phyloP scores from a whole-genome alignment of 2,888 invertebrate species.

The Melangyna quadrimaculata region DNA sequence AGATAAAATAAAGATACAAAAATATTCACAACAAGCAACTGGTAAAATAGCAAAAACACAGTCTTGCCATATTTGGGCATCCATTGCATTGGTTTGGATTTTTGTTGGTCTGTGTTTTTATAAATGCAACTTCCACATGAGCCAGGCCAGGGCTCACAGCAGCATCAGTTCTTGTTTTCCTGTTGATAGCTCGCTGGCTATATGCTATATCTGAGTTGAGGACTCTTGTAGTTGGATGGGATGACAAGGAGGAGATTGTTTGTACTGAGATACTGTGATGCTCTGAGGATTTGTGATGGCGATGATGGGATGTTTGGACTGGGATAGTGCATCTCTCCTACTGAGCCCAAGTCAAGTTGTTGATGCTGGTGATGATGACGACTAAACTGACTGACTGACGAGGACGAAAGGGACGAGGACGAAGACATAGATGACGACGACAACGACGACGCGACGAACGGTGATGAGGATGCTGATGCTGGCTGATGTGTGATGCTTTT shows the following conservation, averaged over 20 bases:
- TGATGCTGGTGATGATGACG: conserved; percentile 6
- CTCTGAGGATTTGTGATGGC: conserved; percentile 27
- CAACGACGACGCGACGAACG: background rate
- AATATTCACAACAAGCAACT: conserved; percentile 36
- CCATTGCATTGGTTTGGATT: conserved; percentile 14
- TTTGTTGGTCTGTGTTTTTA: background rate
- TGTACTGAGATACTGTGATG: background rate
- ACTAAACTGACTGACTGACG: background rate
- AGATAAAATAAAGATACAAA: conserved; percentile 17
- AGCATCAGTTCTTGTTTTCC: conserved; percentile 54
- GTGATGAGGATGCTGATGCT: conserved; percentile 28
- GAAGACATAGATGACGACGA: background rate
- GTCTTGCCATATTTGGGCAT: conserved; percentile 62
- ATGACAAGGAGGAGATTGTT: conserved; percentile 19
- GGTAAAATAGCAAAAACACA: conserved; percentile 56
- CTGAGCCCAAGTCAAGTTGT: conserved; percentile 16
- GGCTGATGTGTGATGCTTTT: conserved; percentile 37
- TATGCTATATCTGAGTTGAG: too few species aligned
- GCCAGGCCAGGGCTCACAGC: background rate
- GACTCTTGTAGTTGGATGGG: background rate
- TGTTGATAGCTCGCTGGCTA: background rate
- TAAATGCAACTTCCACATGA: conserved; percentile 32
- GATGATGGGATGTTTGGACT: conserved; percentile 33
- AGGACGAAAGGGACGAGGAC: background rate
- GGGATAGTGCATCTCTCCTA: conserved; percentile 25